Conservation (phyloP, 2,113 vertebrate genomes). For the Sebastes fasciatus region DNA sequence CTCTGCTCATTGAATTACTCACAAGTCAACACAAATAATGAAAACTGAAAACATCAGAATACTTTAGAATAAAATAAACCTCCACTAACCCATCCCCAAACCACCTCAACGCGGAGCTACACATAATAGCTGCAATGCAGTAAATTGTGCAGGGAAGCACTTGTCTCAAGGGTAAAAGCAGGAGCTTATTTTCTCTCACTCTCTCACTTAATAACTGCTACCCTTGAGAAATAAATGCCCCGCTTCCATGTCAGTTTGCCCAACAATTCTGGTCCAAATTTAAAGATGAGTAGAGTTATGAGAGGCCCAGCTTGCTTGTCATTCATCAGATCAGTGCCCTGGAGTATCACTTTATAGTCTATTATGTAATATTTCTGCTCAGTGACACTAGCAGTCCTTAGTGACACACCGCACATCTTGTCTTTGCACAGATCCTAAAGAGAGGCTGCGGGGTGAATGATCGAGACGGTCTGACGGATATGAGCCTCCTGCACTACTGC, state of each 20-base stretch:
- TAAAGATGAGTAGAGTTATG: slow-evolving; percentile 30
- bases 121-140: slow-evolving; percentile 60
- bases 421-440: slow-evolving; percentile 90
- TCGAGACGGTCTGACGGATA: slow-evolving; percentile 96
- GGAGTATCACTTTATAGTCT: slow-evolving; percentile 17
- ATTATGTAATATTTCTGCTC: slow-evolving; percentile 10
- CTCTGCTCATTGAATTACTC: background rate
- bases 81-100: background rate
- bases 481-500: slow-evolving; percentile 97
- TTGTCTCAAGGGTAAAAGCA: slow-evolving; percentile 51
- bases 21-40: background rate
- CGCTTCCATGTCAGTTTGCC: slow-evolving; percentile 17
- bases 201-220: slow-evolving; percentile 10
- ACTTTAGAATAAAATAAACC: background rate
- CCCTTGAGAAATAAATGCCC: slow-evolving; percentile 48
- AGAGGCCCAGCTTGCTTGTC: slow-evolving; percentile 21
- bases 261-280: slow-evolving; percentile 21
- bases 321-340: slow-evolving; percentile 36
- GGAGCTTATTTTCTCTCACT: slow-evolving; percentile 18
- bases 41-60: background rate
- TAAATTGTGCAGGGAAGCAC: slow-evolving; percentile 27
- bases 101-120: background rate
- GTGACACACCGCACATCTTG: slow-evolving; percentile 17
- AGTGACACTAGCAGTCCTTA: slow-evolving; percentile 3
- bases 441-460: slow-evolving; percentile 97